Evolutionary conservation across 35 echinoderm and acorn worm species (phyloP).

Genomic region (Acanthaster planci): DNA sequence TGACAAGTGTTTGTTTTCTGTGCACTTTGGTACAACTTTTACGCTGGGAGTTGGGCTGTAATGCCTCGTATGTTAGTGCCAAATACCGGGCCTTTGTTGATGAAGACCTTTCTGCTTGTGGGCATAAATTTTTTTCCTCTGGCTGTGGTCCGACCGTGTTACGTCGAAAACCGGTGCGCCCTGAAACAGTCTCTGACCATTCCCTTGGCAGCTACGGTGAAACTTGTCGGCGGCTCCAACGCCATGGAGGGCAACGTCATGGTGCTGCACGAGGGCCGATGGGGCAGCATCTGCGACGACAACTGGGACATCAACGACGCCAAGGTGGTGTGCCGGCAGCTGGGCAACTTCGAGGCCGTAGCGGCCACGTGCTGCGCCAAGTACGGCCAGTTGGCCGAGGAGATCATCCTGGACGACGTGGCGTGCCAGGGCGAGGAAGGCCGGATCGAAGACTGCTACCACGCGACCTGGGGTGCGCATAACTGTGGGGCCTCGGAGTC

Average conservation of each 20-base stretch:
- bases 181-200: not conserved
- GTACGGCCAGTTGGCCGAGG: slow-evolving; percentile 6
- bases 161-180: not conserved
- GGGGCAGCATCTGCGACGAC: slow-evolving; percentile 83
- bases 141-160: not conserved
- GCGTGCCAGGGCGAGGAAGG: slow-evolving; percentile 63
- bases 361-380: slow-evolving; percentile 60
- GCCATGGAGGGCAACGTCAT: slow-evolving; percentile 69
- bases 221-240: slow-evolving; percentile 30
- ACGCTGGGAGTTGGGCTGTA: too few species aligned
- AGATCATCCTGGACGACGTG: slow-evolving; percentile 69
- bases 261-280: slow-evolving; percentile 45
- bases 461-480: slow-evolving; percentile 70
- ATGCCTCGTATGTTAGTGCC: too few species aligned
- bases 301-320: slow-evolving; percentile 83
- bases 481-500: slow-evolving; percentile 73
- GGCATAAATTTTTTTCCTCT: not conserved
- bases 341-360: slow-evolving; percentile 82
- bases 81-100: too few species aligned
- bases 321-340: slow-evolving; percentile 75
- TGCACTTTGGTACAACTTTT: too few species aligned
- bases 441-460: slow-evolving; percentile 86
- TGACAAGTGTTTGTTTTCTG: too few species aligned
- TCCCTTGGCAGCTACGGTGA: slow-evolving; percentile 50
- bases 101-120: not conserved